These are phyloP conservation scores for Apodemia hepburni DNA, from an alignment of 2,888 invertebrate genomes.

Conservation along the genomic window DNA sequence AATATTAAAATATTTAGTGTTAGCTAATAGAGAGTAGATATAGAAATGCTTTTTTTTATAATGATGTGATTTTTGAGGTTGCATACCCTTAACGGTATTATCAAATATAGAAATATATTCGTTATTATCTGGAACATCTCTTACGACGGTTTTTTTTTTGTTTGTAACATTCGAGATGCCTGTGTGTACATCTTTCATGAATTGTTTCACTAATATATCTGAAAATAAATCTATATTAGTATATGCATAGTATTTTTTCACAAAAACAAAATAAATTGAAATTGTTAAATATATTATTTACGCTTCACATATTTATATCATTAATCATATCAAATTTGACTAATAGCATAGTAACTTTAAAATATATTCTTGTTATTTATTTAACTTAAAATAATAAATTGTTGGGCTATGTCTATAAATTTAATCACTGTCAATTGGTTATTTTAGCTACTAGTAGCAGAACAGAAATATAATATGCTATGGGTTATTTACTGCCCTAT, in stretches of 20 bases:
- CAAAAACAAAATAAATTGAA: too few relatives aligned
- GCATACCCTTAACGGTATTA: not conserved
- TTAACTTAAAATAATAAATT: slow-evolving; percentile 14
- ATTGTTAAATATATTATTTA: not conserved
- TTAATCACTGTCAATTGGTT: too few relatives aligned
- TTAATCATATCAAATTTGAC: not conserved
- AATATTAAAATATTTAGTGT: slow-evolving; percentile 1
- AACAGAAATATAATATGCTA: too few relatives aligned
- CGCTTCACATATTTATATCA: not conserved
- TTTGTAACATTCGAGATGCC: slow-evolving; percentile 14
- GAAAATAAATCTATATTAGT: not conserved
- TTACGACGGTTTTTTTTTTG: slow-evolving; percentile 47
- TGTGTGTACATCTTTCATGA: not conserved
- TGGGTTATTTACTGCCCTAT: too few relatives aligned
- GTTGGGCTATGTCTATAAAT: too few relatives aligned
- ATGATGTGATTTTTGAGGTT: slow-evolving; percentile 1
- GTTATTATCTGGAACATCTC: slow-evolving; percentile 65
- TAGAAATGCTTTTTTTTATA: slow-evolving; percentile 7
- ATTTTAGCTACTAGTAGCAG: too few relatives aligned
- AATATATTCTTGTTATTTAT: slow-evolving; percentile 17
- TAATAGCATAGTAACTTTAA: not conserved
- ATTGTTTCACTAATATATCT: not conserved
- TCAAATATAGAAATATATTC: slow-evolving; percentile 8
- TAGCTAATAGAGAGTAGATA: not conserved
- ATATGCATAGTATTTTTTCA: not conserved